These are phyloP conservation scores for Pristis pectinata DNA, from an alignment of 2,797 vertebrate genomes.

Conservation along the genomic window DNA sequence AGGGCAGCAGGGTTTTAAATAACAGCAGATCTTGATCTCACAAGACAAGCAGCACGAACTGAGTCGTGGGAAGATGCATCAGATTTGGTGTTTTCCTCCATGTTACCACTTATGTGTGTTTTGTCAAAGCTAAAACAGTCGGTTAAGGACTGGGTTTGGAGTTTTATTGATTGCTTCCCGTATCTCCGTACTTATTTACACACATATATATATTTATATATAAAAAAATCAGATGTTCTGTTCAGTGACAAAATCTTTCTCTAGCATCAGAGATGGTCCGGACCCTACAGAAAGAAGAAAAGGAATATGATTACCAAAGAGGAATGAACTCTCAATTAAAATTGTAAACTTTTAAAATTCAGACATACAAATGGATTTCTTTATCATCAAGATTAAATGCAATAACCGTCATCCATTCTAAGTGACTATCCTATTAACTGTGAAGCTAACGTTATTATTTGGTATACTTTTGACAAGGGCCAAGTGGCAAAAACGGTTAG, in stretches of 20 bases:
- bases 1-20: conserved; percentile 36
- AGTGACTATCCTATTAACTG: neutral
- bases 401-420: neutral
- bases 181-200: conserved; percentile 47
- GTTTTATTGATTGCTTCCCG: conserved; percentile 44
- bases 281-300: conserved; percentile 54
- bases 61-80: conserved; percentile 39
- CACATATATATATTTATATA: conserved; percentile 4
- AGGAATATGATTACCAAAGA: conserved; percentile 34
- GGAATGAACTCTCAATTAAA: neutral
- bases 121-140: conserved; percentile 65
- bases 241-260: conserved; percentile 49
- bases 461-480: neutral
- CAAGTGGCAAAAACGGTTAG: neutral
- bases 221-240: conserved; percentile 53
- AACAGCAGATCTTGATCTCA: conserved; percentile 29
- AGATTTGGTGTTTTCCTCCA: conserved; percentile 56
- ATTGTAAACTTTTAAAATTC: neutral
- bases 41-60: conserved; percentile 16
- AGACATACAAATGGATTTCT: neutral
- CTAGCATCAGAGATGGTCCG: conserved; percentile 50
- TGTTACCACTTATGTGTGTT: conserved; percentile 65
- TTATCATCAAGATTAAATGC: neutral
- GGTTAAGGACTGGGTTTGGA: conserved; percentile 41
- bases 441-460: neutral